Conservation (phyloP, 2,888 invertebrate species). For the Pheosia tremula region DNA sequence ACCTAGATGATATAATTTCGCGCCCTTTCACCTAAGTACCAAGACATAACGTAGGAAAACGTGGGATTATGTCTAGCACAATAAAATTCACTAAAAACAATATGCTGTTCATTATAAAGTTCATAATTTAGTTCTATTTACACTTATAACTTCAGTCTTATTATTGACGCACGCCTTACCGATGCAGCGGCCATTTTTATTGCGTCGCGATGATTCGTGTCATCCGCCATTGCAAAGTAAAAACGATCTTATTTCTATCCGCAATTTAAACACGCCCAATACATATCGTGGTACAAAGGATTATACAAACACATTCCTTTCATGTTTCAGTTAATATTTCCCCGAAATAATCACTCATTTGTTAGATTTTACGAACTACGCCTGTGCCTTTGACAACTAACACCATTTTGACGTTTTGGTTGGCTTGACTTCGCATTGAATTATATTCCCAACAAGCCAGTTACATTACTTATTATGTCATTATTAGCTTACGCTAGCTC, state of each 20-base stretch:
- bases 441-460: slow-evolving; percentile 56
- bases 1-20: slow-evolving; percentile 68
- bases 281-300: slow-evolving; percentile 50
- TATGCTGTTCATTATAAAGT: slow-evolving; percentile 21
- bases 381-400: slow-evolving; percentile 78
- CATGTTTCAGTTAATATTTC: slow-evolving; percentile 58
- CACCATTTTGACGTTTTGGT: slow-evolving; percentile 82
- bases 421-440: slow-evolving; percentile 51
- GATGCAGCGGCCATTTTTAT: slow-evolving; percentile 82
- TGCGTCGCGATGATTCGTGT: slow-evolving; percentile 84
- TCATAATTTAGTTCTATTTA: slow-evolving; percentile 37
- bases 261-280: slow-evolving; percentile 60
- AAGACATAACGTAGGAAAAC: slow-evolving; percentile 15
- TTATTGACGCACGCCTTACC: slow-evolving; percentile 83
- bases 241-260: slow-evolving; percentile 60
- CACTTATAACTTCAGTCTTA: slow-evolving; percentile 55
- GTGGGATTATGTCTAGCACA: slow-evolving; percentile 5
- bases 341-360: slow-evolving; percentile 67
- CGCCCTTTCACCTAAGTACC: slow-evolving; percentile 76
- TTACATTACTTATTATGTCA: slow-evolving; percentile 54
- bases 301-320: slow-evolving; percentile 63
- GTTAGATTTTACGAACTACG: slow-evolving; percentile 73
- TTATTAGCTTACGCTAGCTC: slow-evolving; percentile 17
- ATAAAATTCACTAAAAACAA: slow-evolving; percentile 9
- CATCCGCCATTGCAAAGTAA: slow-evolving; percentile 82